Percentiles rank a stretch among this genome's conserved stretches.
These are phyloP conservation scores for Athrips mouffetella DNA, from an alignment of 2,888 invertebrate species.

Conservation along the genomic window DNA sequence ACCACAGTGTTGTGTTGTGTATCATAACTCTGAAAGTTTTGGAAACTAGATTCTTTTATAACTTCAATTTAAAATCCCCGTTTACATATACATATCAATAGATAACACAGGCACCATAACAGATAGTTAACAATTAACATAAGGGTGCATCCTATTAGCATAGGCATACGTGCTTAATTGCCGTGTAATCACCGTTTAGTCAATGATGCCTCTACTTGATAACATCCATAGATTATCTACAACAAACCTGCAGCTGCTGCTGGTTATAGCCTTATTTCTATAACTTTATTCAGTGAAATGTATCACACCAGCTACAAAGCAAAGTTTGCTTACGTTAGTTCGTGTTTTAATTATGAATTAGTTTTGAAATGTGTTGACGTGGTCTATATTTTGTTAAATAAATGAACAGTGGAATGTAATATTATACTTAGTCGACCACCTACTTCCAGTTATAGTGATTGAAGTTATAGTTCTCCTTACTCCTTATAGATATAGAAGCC, in stretches of 20 bases:
- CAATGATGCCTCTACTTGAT: conserved; percentile 10
- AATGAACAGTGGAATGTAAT: no score
- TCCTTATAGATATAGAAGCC: no score
- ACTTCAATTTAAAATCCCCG: neutral
- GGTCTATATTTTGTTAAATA: neutral
- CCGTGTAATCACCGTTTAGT: conserved; percentile 66
- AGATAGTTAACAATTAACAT: conserved; percentile 46
- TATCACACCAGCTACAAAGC: neutral
- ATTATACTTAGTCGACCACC: no score
- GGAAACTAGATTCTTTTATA: no score
- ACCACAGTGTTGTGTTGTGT: no score
- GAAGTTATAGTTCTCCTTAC: no score
- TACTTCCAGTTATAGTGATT: no score
- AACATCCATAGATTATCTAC: conserved; percentile 6
- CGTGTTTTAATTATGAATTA: conserved; percentile 4
- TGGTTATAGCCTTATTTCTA: neutral
- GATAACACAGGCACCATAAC: conserved; percentile 2
- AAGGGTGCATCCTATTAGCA: conserved; percentile 69
- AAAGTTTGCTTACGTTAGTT: neutral
- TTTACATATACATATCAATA: neutral
- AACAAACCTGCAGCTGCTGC: neutral
- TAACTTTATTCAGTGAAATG: neutral
- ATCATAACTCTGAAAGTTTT: no score
- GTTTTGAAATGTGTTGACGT: conserved; percentile 7
- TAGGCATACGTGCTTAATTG: conserved; percentile 52